Evolutionary conservation across 1,140 invertebrate species (phyloP), one percentile per base, ranked within the genome.

Genomic region (Pseudoatta argentina): DNA sequence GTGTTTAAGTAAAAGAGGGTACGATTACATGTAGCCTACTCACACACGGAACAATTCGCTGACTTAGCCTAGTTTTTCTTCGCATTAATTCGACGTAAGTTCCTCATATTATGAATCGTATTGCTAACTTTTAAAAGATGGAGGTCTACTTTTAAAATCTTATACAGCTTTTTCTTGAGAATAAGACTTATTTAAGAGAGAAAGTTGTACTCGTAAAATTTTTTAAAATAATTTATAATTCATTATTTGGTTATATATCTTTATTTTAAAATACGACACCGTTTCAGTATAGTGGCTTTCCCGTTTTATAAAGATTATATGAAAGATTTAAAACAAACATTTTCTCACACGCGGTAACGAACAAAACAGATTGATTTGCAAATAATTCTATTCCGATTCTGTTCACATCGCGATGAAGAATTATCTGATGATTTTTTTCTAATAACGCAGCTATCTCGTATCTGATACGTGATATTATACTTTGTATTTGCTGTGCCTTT

Each of bases 1-100:
- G 77, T 71, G 51, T 44, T 81, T 57, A 81, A 81, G 21, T 44
- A 16, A n/a, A 55, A 44, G 34, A 75, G 21, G 39, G 4, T 53
- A 27, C 14, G 53, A 71, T 81, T 81, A 44, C n/a, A 67, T 30
- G 30, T 24, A 44, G 8, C 39, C 39, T 44, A 44, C 10, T 78
- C 44, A 55, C 34, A 18, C 30, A 30, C 61, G 27, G 16, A 34
- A n/a, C 44, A n/a, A 18, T 44, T 12, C 3, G 44, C 44, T 12
- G 34, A 21, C 48, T 81, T 30, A 27, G 51, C 63, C 30, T 10
- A 21, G 8, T 48, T 21, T 27, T 21, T 27, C n/a, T 21, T 14
- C n/a, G 4, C n/a, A 44, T 55, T 55, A 81, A 71, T 8, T 79
- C n/a, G n/a, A 57, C 6, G 16, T 44, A 48, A 53, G 21, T 30